Evolutionary conservation across 1,140 invertebrate species (phyloP).

Genomic region (Drosophila rufa): DNA sequence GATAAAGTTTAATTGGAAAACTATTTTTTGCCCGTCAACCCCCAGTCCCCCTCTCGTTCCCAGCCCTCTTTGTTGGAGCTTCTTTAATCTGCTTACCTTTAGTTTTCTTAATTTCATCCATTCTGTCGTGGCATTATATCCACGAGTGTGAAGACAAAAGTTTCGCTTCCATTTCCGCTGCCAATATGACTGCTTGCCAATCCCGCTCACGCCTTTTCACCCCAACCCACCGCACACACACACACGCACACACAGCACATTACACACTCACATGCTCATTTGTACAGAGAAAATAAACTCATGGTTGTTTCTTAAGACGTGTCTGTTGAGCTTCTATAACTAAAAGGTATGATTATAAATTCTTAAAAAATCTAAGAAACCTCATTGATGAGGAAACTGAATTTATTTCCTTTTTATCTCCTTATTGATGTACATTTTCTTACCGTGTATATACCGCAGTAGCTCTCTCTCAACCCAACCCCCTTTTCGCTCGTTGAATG

Average conservation of each 20-base stretch:
- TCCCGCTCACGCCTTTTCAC: not conserved
- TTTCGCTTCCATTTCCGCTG: slow-evolving; percentile 80
- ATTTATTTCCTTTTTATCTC: not conserved
- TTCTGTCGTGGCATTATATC: slow-evolving; percentile 79
- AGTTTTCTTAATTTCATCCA: slow-evolving; percentile 82
- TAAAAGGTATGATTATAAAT: too few species aligned
- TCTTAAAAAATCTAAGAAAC: too few species aligned
- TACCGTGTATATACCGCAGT: slow-evolving; percentile 25
- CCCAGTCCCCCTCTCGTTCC: not conserved
- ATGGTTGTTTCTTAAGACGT: too few species aligned
- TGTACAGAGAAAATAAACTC: slow-evolving; percentile 6
- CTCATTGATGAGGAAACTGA: not conserved
- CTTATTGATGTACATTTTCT: not conserved
- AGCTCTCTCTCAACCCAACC: not conserved
- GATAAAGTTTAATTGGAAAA: slow-evolving; percentile 85
- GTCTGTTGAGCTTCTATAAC: too few species aligned
- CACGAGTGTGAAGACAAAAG: slow-evolving; percentile 77
- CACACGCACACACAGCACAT: not conserved
- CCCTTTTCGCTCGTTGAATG: slow-evolving; percentile 50
- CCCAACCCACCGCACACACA: slow-evolving; percentile 9
- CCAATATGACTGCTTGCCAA: slow-evolving; percentile 71
- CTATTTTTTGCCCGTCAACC: slow-evolving; percentile 75
- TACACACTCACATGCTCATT: slow-evolving; percentile 24
- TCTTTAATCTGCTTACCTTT: slow-evolving; percentile 83
- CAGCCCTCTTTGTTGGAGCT: slow-evolving; percentile 24